Conservation (phyloP, 2,113 vertebrate species). For the Arizona elegans region DNA sequence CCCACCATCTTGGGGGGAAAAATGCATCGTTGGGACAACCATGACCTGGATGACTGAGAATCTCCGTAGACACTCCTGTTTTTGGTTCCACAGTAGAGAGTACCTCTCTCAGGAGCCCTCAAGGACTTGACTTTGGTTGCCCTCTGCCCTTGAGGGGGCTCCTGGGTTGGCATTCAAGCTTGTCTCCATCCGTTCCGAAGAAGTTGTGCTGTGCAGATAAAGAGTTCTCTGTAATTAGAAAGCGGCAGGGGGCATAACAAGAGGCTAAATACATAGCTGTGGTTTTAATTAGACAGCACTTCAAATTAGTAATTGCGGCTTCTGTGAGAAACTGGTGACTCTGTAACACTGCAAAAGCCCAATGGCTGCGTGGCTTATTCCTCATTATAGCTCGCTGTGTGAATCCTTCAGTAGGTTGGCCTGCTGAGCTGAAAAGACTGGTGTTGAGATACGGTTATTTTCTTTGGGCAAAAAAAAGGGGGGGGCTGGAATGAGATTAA, state of each 20-base stretch:
- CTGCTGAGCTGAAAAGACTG: constrained; percentile 69
- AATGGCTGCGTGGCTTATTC: constrained; percentile 72
- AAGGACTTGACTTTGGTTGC: constrained; percentile 47
- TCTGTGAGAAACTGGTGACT: constrained; percentile 80
- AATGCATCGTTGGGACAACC: no score
- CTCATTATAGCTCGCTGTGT: constrained; percentile 75
- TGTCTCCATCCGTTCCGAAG: constrained; percentile 67
- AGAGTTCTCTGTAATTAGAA: constrained; percentile 82
- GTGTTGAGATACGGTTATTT: constrained; percentile 75
- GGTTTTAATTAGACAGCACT: constrained; percentile 87
- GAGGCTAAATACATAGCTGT: constrained; percentile 85
- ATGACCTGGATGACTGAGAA: no score
- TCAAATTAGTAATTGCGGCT: constrained; percentile 87
- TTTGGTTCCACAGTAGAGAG: background rate
- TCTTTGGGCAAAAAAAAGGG: constrained; percentile 68
- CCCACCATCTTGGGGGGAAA: no score
- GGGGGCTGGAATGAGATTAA: constrained; percentile 74
- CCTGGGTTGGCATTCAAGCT: constrained; percentile 67
- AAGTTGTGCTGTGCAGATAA: constrained; percentile 82
- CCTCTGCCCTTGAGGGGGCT: constrained; percentile 52
- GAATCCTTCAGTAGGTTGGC: constrained; percentile 72
- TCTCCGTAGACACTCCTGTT: background rate
- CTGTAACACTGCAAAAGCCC: constrained; percentile 73
- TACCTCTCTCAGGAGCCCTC: constrained; percentile 19
- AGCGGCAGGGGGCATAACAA: constrained; percentile 83